Base-by-base conservation (phyloP, 2,113 vertebrate genomes). In the Scatophagus argus region DNA sequence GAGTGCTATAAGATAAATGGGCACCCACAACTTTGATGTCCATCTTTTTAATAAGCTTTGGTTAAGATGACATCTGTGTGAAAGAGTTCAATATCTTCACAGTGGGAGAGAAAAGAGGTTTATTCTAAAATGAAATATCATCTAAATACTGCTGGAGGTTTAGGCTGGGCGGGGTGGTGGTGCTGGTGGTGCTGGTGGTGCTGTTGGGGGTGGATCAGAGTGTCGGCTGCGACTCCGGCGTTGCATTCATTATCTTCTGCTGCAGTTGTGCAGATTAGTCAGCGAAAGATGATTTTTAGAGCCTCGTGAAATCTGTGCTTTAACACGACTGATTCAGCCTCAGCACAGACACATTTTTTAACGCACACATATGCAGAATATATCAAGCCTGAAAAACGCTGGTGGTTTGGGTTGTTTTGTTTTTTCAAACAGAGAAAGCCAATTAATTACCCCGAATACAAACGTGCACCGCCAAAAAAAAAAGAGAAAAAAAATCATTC, bases 1-100 rank as follows among this genome's bases (percentile, higher is more conserved):
- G 89, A 90, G 88, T 32, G 79, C 81, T 61, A 80, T 87, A 90
- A 93, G 91, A 95, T 92, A 93, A 94, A 94, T 93, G 92, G 89
- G 86, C 76, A 67, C 74, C 81, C 80, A 32, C 89, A 83, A 91
- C 90, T 93, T 92, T 92, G 91, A 91, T 94, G 93, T 94, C 93
- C 91, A 87, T 93, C 91, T 94, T 93, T 94, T 92, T 94, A 94
- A 95, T 94, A 94, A 93, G 93, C 94, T 94, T 94, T 93, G 90
- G 87, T 93, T 94, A 94, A 94, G 93, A 94, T 90, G 94, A 92
- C 92, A 91, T 94, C 90, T 89, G 91, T 92, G 92, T 90, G 92
- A 92, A 94, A 92, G 93, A 91, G 93, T 93, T 93, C 89, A 93
- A 92, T 93, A 92, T 93, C 83, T 86, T 89, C 91, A 80, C 90